phyloP scores from a whole-genome alignment of 2,113 vertebrate genomes.

The Nerophis lumbriciformis region DNA sequence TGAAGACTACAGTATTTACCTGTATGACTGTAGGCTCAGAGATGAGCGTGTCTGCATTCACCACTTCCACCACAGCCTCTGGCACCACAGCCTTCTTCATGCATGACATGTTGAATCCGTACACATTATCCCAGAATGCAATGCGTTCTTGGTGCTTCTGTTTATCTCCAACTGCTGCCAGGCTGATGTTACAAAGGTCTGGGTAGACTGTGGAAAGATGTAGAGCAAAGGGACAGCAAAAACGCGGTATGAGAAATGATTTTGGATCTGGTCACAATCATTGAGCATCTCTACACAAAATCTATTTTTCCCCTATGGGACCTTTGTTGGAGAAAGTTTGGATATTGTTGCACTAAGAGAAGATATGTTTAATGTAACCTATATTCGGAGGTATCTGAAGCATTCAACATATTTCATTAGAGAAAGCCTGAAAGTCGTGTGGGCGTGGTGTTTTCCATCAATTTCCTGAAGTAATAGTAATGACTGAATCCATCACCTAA shows the following conservation, averaged over 20 bases:
- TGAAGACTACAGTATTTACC: slow-evolving; percentile 62
- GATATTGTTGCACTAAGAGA: not conserved
- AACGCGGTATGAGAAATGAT: not conserved
- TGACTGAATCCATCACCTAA: slow-evolving; percentile 58
- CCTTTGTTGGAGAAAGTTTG: no score
- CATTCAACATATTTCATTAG: slow-evolving; percentile 42
- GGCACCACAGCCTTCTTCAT: slow-evolving; percentile 90
- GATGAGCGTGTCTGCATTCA: slow-evolving; percentile 78
- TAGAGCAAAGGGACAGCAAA: not conserved
- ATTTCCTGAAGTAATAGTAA: slow-evolving; percentile 51
- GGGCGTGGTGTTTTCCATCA: slow-evolving; percentile 58
- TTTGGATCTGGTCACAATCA: no score
- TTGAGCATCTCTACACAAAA: no score
- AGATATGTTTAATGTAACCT: slow-evolving; percentile 30
- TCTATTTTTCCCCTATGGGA: no score
- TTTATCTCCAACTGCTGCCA: slow-evolving; percentile 81
- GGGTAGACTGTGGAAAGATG: slow-evolving; percentile 80
- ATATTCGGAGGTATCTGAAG: slow-evolving; percentile 31
- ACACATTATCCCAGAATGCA: slow-evolving; percentile 92
- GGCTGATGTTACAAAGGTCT: slow-evolving; percentile 84
- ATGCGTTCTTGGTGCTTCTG: slow-evolving; percentile 76
- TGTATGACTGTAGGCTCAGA: slow-evolving; percentile 81
- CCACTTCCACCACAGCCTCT: slow-evolving; percentile 83
- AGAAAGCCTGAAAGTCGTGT: slow-evolving; percentile 33
- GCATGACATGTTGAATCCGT: slow-evolving; percentile 92